phyloP scores from a whole-genome alignment of 2,113 vertebrate genomes.

The Cyprinus carpio region DNA sequence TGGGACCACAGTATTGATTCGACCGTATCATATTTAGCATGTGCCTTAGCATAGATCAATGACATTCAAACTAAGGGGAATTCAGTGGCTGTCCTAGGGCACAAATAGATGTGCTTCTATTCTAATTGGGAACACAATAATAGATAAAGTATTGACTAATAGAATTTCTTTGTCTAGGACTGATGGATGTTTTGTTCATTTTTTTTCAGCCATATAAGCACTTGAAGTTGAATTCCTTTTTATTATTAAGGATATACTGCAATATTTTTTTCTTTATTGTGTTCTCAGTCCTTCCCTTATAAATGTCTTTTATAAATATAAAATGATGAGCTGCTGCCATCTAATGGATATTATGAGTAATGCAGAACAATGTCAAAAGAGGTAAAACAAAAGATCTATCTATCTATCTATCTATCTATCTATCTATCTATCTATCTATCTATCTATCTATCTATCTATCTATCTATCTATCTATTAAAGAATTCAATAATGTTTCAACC shows the following conservation, averaged over 20 bases:
- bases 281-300: not conserved
- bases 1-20: conserved; percentile 21
- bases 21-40: conserved; percentile 33
- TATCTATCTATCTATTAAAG: too few relatives aligned
- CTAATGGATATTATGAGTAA: conserved; percentile 35
- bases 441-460: too few relatives aligned
- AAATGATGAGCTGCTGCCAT: conserved; percentile 25
- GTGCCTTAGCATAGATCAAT: conserved; percentile 24
- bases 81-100: not conserved
- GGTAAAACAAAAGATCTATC: not conserved
- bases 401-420: too few relatives aligned
- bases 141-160: not conserved
- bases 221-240: not conserved
- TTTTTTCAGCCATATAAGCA: not conserved
- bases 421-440: too few relatives aligned
- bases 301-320: not conserved
- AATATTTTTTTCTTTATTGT: not conserved
- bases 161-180: not conserved
- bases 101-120: conserved; percentile 12
- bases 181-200: not conserved
- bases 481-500: too few relatives aligned
- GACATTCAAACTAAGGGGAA: conserved; percentile 23
- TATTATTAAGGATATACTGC: not conserved
- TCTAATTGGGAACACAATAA: not conserved
- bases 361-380: not conserved